Evolutionary conservation across 2,113 vertebrate genomes (phyloP), one percentile per base, ranked within the genome.

Genomic region (Pseudopodoces humilis): DNA sequence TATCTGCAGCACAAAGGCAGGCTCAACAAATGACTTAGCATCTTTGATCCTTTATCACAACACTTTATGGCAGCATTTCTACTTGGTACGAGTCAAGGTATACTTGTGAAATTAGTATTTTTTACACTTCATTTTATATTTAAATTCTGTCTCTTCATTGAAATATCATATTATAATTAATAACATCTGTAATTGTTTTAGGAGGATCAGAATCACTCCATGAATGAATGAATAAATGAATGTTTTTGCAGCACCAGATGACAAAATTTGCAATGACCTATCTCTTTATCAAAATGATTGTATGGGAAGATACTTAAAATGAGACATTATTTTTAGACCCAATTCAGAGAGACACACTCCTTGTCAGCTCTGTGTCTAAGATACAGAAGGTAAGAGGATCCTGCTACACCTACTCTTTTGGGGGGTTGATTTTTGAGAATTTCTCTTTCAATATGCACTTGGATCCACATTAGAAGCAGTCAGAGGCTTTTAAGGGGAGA

Each of bases 401-500:
- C 63, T 88, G 64, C 88, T 87, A 80, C 76, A 94, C 87, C 80
- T 96, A 91, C 83, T 39, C 46, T 93, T 96, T 89, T 47, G 39
- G 55, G 60, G 58, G 55, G 52, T 50, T 80, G 50, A 67, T 88
- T 95, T 96, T 94, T 94, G 87, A 93, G 95, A 94, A 92, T 96
- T 94, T 80, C 83, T 95, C 94, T 94, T 88, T 96, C 95, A 84
- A 69, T 97, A 97, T 95, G 94, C 95, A 96, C 95, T 94, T 83
- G 83, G 96, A 92, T 97, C 95, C 95, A 91, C 96, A 96, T 95
- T 95, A 97, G 96, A 97, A 96, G 95, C 94, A 96, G 96, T 90
- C 64, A 24, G 91, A 96, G 76, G 93, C 96, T 97, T 98, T 98
- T 96, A 97, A 97, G 95, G 97, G 95, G 92, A 96, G 96, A 97